Percentiles rank a stretch among this genome's conserved stretches.
Conservation (phyloP, 2,797 vertebrate genomes). For the Dryobates pubescens region DNA sequence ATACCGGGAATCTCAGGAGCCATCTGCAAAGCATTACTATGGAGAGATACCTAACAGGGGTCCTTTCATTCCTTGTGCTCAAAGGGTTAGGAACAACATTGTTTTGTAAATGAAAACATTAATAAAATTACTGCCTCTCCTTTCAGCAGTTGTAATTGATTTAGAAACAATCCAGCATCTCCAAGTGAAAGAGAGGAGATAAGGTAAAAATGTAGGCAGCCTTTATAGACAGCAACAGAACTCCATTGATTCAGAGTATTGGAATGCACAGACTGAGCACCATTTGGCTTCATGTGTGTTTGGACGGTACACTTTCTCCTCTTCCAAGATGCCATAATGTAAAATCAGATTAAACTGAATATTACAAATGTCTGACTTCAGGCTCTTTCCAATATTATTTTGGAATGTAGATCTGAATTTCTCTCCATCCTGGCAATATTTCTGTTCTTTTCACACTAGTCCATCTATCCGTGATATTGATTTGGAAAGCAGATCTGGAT, state of each 20-base stretch:
- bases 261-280: background rate
- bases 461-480: background rate
- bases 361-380: constrained; percentile 32
- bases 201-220: background rate
- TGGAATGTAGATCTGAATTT: constrained; percentile 46
- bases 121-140: constrained; percentile 11
- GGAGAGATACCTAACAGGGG: background rate
- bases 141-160: constrained; percentile 9
- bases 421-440: constrained; percentile 23
- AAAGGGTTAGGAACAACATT: background rate
- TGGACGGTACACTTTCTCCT: background rate
- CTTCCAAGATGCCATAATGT: constrained; percentile 1
- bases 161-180: constrained; percentile 14
- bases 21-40: background rate
- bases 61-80: background rate
- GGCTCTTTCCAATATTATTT: background rate
- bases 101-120: background rate
- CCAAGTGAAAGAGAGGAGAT: background rate
- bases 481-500: constrained; percentile 51
- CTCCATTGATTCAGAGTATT: background rate
- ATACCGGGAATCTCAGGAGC: background rate
- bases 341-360: constrained; percentile 47
- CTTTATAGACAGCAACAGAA: background rate
- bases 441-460: constrained; percentile 4
- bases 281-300: background rate